Conservation (phyloP, 2,888 invertebrate genomes). For the Nephrotoma appendiculata region DNA sequence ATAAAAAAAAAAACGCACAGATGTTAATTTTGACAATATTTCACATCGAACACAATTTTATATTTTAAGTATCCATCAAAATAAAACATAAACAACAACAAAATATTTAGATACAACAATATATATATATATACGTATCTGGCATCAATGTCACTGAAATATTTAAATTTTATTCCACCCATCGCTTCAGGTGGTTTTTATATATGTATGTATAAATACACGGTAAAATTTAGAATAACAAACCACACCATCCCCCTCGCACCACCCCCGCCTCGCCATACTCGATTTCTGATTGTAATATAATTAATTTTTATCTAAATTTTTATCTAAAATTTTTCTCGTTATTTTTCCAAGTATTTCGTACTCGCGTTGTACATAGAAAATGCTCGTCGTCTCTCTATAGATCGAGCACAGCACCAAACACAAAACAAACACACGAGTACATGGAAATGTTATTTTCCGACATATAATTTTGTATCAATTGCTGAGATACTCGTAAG, state of each 20-base stretch:
- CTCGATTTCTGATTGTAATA: not conserved
- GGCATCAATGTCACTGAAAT: not conserved
- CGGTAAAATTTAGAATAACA: not conserved
- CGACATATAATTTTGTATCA: not conserved
- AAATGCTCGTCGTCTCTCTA: too few relatives aligned
- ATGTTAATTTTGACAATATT: not conserved
- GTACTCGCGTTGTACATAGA: not conserved
- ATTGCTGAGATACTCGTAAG: not conserved
- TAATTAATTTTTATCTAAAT: not conserved
- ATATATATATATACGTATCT: not conserved
- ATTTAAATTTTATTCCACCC: not conserved
- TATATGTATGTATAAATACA: not conserved
- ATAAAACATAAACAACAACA: not conserved
- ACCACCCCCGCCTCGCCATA: not conserved
- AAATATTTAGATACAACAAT: not conserved
- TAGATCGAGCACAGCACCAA: not conserved
- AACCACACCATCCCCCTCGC: not conserved
- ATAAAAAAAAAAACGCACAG: not conserved
- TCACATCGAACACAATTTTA: not conserved
- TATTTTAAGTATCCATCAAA: not conserved
- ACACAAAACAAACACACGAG: not conserved
- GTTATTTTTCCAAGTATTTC: not conserved
- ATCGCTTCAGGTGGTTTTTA: not conserved
- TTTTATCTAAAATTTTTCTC: not conserved
- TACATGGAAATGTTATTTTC: not conserved